Evolutionary conservation across 2,888 invertebrate genomes (phyloP), one percentile per base, ranked within the genome.

Genomic region (Dasysyrphus tricinctus): DNA sequence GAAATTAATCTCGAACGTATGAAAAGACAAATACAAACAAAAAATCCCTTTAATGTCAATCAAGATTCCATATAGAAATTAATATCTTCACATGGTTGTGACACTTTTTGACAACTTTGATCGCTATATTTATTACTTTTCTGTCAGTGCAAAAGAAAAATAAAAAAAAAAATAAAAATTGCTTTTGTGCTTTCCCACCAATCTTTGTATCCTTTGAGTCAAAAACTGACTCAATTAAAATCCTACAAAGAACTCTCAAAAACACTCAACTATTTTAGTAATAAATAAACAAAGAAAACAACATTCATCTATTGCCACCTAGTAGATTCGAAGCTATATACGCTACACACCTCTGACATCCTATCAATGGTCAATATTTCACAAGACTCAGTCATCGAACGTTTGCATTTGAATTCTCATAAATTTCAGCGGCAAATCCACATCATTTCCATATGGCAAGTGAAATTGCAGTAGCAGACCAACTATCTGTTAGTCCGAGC

Each of bases 401-500:
- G 34, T 49, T 49, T 67, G 75, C 63, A 65, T 34, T 75, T 56
- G 24, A 39, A 65, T 65, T 65, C 51, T 49, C 51, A 63, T 65
- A 56, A 67, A 75, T 65, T 56, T 63, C 16, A 44, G 34, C 16
- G 34, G 34, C 42, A 51, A 49, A 49, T 24, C 74, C 47, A n/a
- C 44, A 47, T 47, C 44, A 47, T 47, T 47, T 47, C 16, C 16
- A 47, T 3, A 47, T 47, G 16, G 47, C 16, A 29, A 63, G 51
- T 12, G 67, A n/a, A 69, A 59, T 34, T 42, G 56, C 67, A 76
- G 34, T 49, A 34, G 51, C 39, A 77, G 61, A 37, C 61, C 61
- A 69, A 70, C 59, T 51, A 59, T 65, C 47, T 67, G 8, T 59
- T 59, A 59, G 61, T 11, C 11, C 12, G 42, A n/a, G 69, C 67